Base-by-base conservation (phyloP, 2,888 invertebrate species). In the Brachylomia viminalis region DNA sequence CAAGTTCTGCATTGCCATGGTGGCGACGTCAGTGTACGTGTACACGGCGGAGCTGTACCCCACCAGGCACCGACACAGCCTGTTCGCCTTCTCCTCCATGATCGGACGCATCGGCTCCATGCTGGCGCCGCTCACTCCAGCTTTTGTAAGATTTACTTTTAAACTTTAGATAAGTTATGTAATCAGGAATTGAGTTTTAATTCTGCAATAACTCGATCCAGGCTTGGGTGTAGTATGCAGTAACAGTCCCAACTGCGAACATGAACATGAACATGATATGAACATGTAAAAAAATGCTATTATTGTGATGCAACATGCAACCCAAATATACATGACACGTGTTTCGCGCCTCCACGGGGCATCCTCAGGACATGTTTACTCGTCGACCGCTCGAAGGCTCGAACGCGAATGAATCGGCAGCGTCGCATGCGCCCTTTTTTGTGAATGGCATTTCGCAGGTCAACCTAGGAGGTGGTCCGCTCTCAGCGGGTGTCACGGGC, bases 11-110 rank as follows among this genome's bases (percentile, higher is more conserved):
- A 97, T 97, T 61, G 97, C 97, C 0, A 95, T 96, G 83, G 97
- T 97, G 15, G 97, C 97, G 89, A 95, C 97, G 0, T 93, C 97
- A 0, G 89, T 97, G 65, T 97, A 97, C 90, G 95, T 97, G 76
- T 97, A 97, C 88, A 97, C 97, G 0, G 95, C 97, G 27, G 97
- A 97, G 92, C 93, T 97, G 89, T 97, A 97, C 89, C 97, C 97
- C 5, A 97, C 97, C 2, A 95, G 95, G 67, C 91, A 97, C 80
- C 92, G 97, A 47, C 97, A 97, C 88, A 97, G 97, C 23, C 92
- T 97, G 79, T 96, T 97, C 89, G 97, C 97, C 2, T 96, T 95
- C 77, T 97, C 97, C 88, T 97, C 97, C 23, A 97, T 97, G 96
- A 95, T 97, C 75, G 97, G 97, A n/a, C 93, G 97, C 64, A 93